Evolutionary conservation across 2,113 vertebrate species (phyloP).

Genomic region (Alces alces): DNA sequence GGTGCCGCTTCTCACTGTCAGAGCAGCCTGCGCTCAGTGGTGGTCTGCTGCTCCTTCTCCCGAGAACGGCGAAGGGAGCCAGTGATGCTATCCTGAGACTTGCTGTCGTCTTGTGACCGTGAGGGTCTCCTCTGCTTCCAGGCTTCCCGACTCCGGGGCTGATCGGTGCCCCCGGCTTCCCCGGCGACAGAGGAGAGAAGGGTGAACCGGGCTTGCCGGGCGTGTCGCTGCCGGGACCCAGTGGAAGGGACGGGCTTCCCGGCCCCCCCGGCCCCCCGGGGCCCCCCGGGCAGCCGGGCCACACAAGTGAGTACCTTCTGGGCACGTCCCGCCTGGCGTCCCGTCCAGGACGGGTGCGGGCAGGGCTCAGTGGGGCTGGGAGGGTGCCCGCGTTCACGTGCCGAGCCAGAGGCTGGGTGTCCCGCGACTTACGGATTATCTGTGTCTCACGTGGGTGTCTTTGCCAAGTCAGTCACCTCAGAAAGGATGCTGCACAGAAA

Average conservation of each 20-base stretch:
- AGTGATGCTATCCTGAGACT: fast-evolving
- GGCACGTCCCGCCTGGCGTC: fast-evolving
- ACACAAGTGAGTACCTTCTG: slow-evolving; percentile 64
- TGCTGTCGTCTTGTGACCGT: not conserved
- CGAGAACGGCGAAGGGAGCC: not conserved
- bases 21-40: not conserved
- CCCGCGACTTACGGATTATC: fast-evolving
- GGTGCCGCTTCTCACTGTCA: too few species aligned
- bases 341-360: fast-evolving
- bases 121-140: not conserved
- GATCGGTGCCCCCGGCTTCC: slow-evolving; percentile 84
- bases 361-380: not conserved
- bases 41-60: fast-evolving
- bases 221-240: slow-evolving; percentile 82
- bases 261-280: slow-evolving; percentile 85
- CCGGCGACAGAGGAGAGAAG: slow-evolving; percentile 89
- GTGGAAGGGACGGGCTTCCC: slow-evolving; percentile 84
- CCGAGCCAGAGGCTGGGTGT: fast-evolving
- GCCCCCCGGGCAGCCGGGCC: slow-evolving; percentile 83
- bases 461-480: not conserved
- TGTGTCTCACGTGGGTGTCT: not conserved
- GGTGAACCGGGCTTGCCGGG: slow-evolving; percentile 90
- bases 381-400: fast-evolving
- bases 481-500: not conserved
- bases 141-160: slow-evolving; percentile 77